Evolutionary conservation across 2,888 invertebrate species (phyloP).

Genomic region (Ochropleura plecta): DNA sequence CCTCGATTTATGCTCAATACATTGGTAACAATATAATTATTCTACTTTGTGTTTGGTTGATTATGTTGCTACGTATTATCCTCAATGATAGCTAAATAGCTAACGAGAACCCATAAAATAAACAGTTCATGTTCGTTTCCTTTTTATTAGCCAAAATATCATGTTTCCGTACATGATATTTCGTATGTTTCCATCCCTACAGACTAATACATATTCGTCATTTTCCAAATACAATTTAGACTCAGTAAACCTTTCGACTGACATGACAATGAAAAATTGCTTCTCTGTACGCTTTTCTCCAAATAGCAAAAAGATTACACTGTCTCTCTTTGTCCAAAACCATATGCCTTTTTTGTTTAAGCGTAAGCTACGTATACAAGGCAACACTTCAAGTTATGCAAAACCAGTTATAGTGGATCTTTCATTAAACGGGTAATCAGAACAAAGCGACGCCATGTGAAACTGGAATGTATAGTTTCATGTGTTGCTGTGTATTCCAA

Average conservation of each 20-base stretch:
- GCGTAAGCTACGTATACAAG: constrained; percentile 2
- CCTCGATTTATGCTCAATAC: not conserved
- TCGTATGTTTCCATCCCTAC: constrained; percentile 1
- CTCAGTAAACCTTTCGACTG: constrained; percentile 2
- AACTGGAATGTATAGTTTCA: too few relatives aligned
- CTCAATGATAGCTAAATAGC: not conserved
- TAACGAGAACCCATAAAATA: not conserved
- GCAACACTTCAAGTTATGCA: too few relatives aligned
- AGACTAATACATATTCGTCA: constrained; percentile 17
- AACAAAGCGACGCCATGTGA: too few relatives aligned
- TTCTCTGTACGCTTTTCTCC: constrained; percentile 14
- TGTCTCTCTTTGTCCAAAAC: constrained; percentile 12
- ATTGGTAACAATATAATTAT: not conserved
- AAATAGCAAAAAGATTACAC: constrained; percentile 1
- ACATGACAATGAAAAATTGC: constrained; percentile 31
- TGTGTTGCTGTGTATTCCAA: not conserved
- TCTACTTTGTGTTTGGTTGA: not conserved
- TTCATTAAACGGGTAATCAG: too few relatives aligned
- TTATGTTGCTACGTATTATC: not conserved
- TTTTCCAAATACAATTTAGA: constrained; percentile 1
- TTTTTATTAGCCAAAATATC: not conserved
- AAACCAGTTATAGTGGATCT: too few relatives aligned
- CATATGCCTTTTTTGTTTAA: not conserved
- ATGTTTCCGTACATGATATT: not conserved
- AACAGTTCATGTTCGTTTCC: not conserved